phyloP scores from a whole-genome alignment of 2,113 vertebrate species.

The Halcyon senegalensis region DNA sequence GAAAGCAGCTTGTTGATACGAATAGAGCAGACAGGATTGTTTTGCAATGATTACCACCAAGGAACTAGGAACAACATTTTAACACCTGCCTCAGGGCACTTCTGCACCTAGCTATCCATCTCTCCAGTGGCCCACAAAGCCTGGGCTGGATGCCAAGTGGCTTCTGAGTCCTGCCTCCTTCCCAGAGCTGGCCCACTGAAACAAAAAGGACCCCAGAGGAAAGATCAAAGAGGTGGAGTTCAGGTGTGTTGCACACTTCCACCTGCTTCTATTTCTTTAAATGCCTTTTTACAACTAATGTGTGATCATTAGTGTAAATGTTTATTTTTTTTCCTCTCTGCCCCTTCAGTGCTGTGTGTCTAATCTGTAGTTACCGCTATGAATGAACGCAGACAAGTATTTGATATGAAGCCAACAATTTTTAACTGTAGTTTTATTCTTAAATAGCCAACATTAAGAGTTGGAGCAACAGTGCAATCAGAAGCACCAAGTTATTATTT shows the following conservation, averaged over 20 bases:
- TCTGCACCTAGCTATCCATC: conserved; percentile 73
- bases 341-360: conserved; percentile 17
- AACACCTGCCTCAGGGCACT: conserved; percentile 82
- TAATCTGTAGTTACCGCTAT: conserved; percentile 62
- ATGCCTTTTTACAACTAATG: not conserved
- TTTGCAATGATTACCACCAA: conserved; percentile 77
- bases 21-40: conserved; percentile 76
- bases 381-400: conserved; percentile 63
- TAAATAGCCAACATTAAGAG: conserved; percentile 40
- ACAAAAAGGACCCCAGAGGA: conserved; percentile 50
- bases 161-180: conserved; percentile 71
- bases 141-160: conserved; percentile 78
- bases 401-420: conserved; percentile 71
- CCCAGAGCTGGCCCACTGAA: conserved; percentile 63
- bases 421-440: conserved; percentile 68
- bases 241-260: not conserved
- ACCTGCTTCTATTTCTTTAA: not conserved
- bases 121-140: conserved; percentile 78
- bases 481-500: conserved; percentile 19
- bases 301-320: not conserved
- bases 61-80: conserved; percentile 81
- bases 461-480: conserved; percentile 14
- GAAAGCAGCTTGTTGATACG: conserved; percentile 77
- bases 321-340: not conserved
- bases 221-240: conserved; percentile 25